phyloP scores from a whole-genome alignment of 2,113 vertebrate species.

The Apodemus speciosus region DNA sequence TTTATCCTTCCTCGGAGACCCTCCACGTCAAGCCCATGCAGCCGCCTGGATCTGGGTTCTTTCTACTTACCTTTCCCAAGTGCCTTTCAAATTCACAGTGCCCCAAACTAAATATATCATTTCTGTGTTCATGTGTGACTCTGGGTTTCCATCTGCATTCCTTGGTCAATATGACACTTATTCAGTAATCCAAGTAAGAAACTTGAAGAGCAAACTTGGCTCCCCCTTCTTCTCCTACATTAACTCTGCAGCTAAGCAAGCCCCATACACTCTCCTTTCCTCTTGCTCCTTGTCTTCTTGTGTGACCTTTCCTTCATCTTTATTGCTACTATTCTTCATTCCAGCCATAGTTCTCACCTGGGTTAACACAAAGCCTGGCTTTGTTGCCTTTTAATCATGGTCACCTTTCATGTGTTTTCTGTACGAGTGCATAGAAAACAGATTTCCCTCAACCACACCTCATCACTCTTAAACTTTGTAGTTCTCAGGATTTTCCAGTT shows the following conservation, averaged over 20 bases:
- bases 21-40: background rate
- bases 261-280: background rate
- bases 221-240: constrained; percentile 33
- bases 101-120: constrained; percentile 21
- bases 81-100: constrained; percentile 39
- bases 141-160: constrained; percentile 11
- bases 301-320: constrained; percentile 30
- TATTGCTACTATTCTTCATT: constrained; percentile 11
- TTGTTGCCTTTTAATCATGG: constrained; percentile 32
- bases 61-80: background rate
- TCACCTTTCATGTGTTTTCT: background rate
- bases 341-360: background rate
- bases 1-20: background rate
- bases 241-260: constrained; percentile 22
- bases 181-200: constrained; percentile 48
- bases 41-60: background rate
- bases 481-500: constrained; percentile 15
- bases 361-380: constrained; percentile 40
- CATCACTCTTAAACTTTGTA: constrained; percentile 48
- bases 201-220: constrained; percentile 23
- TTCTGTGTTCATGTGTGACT: constrained; percentile 18
- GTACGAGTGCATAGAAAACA: background rate
- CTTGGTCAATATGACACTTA: constrained; percentile 12
- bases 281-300: constrained; percentile 8
- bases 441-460: constrained; percentile 46